A percentile compares a stretch with the other conserved stretches of the same genome.
phyloP scores from a whole-genome alignment of 2,113 vertebrate genomes.

The Vicugna pacos region DNA sequence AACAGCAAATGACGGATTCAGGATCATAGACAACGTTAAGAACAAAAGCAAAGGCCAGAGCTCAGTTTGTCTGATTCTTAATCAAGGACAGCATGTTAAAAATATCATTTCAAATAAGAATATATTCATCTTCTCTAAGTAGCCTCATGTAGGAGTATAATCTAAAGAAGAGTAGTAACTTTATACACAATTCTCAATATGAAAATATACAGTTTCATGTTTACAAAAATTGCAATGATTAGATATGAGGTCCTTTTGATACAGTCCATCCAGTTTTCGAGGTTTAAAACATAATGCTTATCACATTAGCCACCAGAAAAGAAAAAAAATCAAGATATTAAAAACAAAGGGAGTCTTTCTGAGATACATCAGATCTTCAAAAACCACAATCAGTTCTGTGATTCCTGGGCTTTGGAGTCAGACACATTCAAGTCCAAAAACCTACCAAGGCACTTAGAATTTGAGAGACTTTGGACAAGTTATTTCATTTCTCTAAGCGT shows the following conservation, averaged over 20 bases:
- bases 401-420: not conserved
- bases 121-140: not conserved
- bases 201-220: not conserved
- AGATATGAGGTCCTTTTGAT: not conserved
- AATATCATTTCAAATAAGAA: slow-evolving; percentile 12
- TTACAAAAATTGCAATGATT: not conserved
- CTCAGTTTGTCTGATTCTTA: not conserved
- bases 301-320: not conserved
- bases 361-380: slow-evolving; percentile 29
- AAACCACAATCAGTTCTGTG: not conserved
- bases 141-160: not conserved
- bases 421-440: not conserved
- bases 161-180: not conserved
- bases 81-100: not conserved
- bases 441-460: not conserved
- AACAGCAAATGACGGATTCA: not conserved
- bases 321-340: not conserved
- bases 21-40: not conserved
- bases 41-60: not conserved
- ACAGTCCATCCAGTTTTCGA: not conserved
- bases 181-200: not conserved
- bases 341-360: not conserved
- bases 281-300: slow-evolving; percentile 11
- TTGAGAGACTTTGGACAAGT: not conserved
- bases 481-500: not conserved